These are phyloP conservation scores for Nicator chloris DNA, from an alignment of 2,113 vertebrate species.

Conservation along the genomic window DNA sequence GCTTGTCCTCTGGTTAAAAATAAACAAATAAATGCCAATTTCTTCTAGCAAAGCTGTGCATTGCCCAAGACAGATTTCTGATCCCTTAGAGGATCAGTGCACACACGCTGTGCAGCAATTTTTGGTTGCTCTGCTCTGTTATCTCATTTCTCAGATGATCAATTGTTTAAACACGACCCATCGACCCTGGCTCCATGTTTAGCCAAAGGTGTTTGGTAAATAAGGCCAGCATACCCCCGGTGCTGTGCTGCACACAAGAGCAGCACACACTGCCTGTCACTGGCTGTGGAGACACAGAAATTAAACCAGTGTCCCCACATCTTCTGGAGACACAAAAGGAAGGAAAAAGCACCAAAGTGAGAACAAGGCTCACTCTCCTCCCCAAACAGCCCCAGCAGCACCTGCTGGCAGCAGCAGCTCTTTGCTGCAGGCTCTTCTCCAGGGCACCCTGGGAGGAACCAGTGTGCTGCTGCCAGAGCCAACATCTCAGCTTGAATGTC, in stretches of 20 bases:
- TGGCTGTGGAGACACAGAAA: fast-evolving
- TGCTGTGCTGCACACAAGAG: background rate
- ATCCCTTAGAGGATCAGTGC: background rate
- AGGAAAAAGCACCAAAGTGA: background rate
- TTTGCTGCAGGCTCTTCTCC: background rate
- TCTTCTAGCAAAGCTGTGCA: background rate
- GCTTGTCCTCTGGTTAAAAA: background rate
- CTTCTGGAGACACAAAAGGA: background rate
- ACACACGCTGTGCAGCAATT: background rate
- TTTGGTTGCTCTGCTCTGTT: background rate
- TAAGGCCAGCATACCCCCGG: background rate
- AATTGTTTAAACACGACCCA: background rate
- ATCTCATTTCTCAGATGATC: background rate
- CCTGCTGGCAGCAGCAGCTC: background rate
- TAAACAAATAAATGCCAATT: background rate
- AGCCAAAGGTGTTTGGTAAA: background rate
- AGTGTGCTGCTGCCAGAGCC: background rate
- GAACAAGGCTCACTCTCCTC: background rate
- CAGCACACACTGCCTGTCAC: background rate
- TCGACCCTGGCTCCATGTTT: fast-evolving
- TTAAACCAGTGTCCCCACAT: background rate
- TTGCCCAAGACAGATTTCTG: background rate
- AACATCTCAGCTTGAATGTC: slow-evolving; percentile 49
- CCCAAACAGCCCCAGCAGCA: background rate
- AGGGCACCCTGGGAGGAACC: background rate